A percentile compares a stretch with the other conserved stretches of the same genome.
These are phyloP conservation scores for Netelia virgata DNA, from an alignment of 2,888 invertebrate species.

Conservation along the genomic window DNA sequence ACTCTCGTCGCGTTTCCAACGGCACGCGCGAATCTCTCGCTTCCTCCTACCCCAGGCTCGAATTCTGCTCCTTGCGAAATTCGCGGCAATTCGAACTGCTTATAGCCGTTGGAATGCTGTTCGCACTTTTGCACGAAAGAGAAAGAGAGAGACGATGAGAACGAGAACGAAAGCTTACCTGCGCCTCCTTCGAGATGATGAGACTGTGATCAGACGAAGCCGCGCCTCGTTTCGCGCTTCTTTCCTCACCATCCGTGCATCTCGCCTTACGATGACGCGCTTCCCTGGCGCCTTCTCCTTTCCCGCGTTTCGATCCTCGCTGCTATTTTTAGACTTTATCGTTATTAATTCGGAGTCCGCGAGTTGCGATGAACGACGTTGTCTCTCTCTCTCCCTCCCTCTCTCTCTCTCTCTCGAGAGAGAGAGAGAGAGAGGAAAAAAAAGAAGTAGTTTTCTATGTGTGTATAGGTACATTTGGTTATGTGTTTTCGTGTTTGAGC, in stretches of 20 bases:
- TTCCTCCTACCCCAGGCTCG: neutral
- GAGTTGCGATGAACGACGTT: conserved; percentile 50
- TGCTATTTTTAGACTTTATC: conserved; percentile 74
- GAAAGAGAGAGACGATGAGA: conserved; percentile 25
- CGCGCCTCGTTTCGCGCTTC: conserved; percentile 35
- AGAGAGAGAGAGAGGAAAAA: neutral
- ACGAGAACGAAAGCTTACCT: conserved; percentile 39
- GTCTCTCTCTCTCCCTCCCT: no score
- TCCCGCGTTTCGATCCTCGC: conserved; percentile 11
- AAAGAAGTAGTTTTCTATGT: neutral
- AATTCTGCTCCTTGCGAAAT: conserved; percentile 4
- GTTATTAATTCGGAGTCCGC: conserved; percentile 74
- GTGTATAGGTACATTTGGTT: neutral
- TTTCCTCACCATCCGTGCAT: neutral
- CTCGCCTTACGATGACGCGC: conserved; percentile 1
- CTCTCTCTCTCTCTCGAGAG: no score
- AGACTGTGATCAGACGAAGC: conserved; percentile 58
- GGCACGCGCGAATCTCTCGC: conserved; percentile 65
- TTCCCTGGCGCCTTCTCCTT: conserved; percentile 20
- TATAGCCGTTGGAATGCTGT: conserved; percentile 59
- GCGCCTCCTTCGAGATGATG: conserved; percentile 51
- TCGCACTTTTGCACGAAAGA: conserved; percentile 57
- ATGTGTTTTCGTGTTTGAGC: neutral
- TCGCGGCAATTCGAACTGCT: conserved; percentile 45
- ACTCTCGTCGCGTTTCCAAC: conserved; percentile 45